These are phyloP conservation scores for Chiloscyllium punctatum DNA, from an alignment of 2,797 vertebrate genomes.

Conservation along the genomic window DNA sequence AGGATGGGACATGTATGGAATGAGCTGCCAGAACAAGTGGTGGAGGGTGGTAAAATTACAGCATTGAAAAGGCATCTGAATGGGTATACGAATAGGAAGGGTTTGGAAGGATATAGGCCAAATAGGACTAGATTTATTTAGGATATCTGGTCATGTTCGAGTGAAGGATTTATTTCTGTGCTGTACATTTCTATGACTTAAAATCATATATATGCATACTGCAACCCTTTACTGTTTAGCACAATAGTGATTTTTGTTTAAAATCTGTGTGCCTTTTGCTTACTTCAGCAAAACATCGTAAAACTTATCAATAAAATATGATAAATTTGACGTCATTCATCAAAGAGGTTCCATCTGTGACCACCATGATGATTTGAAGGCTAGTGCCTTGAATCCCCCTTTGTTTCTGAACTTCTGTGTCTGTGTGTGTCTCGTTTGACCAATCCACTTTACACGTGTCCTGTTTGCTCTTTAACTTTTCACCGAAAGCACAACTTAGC, in stretches of 20 bases:
- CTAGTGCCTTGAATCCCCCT: conserved; percentile 48
- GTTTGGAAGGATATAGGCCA: no score
- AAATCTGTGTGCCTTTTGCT: conserved; percentile 53
- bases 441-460: conserved; percentile 42
- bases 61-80: no score
- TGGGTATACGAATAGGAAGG: no score
- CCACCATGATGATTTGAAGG: conserved; percentile 54
- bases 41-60: no score
- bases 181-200: no score
- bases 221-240: conserved; percentile 56
- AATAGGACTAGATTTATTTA: no score
- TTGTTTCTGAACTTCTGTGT: conserved; percentile 48
- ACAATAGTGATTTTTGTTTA: conserved; percentile 58
- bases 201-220: background rate
- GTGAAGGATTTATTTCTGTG: no score
- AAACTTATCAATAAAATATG: conserved; percentile 93
- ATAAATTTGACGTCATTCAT: conserved; percentile 75
- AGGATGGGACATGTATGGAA: no score
- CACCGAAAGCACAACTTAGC: conserved; percentile 41
- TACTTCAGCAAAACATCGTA: conserved; percentile 68
- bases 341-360: conserved; percentile 60
- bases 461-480: conserved; percentile 41
- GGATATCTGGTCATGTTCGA: no score
- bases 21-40: no score
- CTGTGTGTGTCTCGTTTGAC: conserved; percentile 48